Evolutionary conservation across 2,888 invertebrate genomes (phyloP).

Genomic region (Limnephilus lunatus): DNA sequence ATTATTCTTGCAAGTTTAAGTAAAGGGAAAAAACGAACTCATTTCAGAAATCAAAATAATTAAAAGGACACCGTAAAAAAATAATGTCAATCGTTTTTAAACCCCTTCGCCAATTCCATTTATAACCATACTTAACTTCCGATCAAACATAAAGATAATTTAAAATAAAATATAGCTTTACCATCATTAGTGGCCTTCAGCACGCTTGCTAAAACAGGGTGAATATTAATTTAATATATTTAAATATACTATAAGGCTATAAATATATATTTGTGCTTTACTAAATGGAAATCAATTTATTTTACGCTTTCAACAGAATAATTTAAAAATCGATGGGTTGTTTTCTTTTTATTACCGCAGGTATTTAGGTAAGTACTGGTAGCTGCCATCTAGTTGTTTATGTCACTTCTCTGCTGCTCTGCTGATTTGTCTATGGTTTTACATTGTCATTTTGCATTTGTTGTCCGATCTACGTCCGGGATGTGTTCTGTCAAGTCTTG

Average conservation of each 20-base stretch:
- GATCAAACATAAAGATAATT: too few relatives aligned
- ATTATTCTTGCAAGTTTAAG: neutral
- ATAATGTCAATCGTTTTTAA: neutral
- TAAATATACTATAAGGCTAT: too few relatives aligned
- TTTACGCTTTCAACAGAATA: neutral
- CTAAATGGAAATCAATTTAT: neutral
- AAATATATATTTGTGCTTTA: neutral
- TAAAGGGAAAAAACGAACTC: neutral
- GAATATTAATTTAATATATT: neutral
- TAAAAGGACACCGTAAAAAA: neutral
- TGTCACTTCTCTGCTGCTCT: neutral
- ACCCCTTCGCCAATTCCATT: neutral
- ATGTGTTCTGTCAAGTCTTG: constrained; percentile 5
- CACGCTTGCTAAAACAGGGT: neutral
- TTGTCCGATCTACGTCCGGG: neutral
- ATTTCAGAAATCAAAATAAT: too few relatives aligned
- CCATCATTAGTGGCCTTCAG: neutral
- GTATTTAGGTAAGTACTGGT: neutral
- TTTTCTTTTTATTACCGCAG: too few relatives aligned
- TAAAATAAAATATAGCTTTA: too few relatives aligned
- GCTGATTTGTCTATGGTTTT: neutral
- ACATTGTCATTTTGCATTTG: neutral
- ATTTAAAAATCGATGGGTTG: too few relatives aligned
- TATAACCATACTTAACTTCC: too few relatives aligned
- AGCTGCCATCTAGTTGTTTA: neutral